Conservation (phyloP, 1,140 invertebrate species). For the Panulirus ornatus region DNA sequence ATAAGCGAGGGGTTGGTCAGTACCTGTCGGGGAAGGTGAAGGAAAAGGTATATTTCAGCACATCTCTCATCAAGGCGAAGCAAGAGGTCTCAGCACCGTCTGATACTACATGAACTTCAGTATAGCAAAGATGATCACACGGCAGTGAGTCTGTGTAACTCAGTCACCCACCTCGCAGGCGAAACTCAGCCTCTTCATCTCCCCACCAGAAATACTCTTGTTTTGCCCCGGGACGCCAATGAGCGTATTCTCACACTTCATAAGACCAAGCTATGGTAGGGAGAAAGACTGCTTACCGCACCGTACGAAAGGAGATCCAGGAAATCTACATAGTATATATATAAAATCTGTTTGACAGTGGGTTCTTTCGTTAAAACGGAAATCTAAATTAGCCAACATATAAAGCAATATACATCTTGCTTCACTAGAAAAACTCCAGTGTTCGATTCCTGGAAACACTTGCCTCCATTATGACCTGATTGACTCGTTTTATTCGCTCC, state of each 20-base stretch:
- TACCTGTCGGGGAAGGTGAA: conserved; percentile 85
- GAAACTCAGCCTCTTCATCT: conserved; percentile 95
- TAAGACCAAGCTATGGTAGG: conserved; percentile 85
- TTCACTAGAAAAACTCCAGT: background rate
- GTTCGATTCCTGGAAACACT: conserved; percentile 44
- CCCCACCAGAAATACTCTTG: conserved; percentile 96
- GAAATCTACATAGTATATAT: background rate
- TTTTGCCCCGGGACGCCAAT: conserved; percentile 88
- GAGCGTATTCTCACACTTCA: conserved; percentile 91
- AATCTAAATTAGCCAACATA: background rate
- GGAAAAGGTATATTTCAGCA: too few species aligned
- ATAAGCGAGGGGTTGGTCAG: conserved; percentile 95
- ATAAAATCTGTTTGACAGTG: background rate
- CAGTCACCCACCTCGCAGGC: conserved; percentile 86
- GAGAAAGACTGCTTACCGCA: background rate
- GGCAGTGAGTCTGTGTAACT: background rate
- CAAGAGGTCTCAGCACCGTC: too few species aligned
- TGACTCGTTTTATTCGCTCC: conserved; percentile 89
- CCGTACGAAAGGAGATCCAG: background rate
- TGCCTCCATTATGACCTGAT: conserved; percentile 93
- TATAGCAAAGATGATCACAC: too few species aligned
- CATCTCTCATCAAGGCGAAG: too few species aligned
- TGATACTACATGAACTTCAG: too few species aligned
- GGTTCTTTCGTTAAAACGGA: background rate
- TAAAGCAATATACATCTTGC: background rate